Base-by-base conservation (phyloP, 1,140 invertebrate genomes). In the Dendroctonus ponderosae region DNA sequence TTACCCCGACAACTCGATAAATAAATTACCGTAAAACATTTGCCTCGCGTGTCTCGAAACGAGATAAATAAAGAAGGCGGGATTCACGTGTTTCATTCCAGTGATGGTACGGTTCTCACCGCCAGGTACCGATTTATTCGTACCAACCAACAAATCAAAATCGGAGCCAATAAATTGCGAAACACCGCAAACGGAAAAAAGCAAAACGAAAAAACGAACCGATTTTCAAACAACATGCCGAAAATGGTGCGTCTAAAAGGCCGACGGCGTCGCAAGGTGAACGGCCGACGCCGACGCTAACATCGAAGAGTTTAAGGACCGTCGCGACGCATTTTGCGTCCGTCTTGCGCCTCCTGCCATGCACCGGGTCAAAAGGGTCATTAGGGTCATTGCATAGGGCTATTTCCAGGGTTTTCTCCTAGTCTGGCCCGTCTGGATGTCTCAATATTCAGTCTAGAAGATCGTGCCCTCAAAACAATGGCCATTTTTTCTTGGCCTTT, bases 301-400 rank as follows among this genome's bases (percentile, higher is more conserved):
- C 53, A 39, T 44, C 56, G 42, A 7, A 8, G 50, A 26, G 56
- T 59, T 59, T 59, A 59, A 59, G 56, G 56, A 59, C 56, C 56
- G 56, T 59, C 56, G 56, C 56, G 56, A 59, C 56, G 56, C 56
- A 59, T 59, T 59, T 59, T 59, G 56, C 56, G 56, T 59, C 56
- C 46, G 37, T 56, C 53, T 11, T 56, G 53, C 56, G 56, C 56
- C 56, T 59, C 56, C 56, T 59, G 56, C 56, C 43, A 43, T 59
- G 40, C 26, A 26, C 56, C 41, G 56, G 56, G 56, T 59, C 56
- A 46, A 46, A 44, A 46, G 37, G 56, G 56, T 59, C 56, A 59
- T 15, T 12, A 59, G 42, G 56, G 56, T 59, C 56, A 59, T 44
- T 43, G 56, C 46, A 59, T 59, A 26, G 56, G 41, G 11, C 56